A percentile compares a stretch with the other conserved stretches of the same genome.
These are phyloP conservation scores for Mactra quadrangularis DNA, from an alignment of 1,140 invertebrate species.

Conservation along the genomic window DNA sequence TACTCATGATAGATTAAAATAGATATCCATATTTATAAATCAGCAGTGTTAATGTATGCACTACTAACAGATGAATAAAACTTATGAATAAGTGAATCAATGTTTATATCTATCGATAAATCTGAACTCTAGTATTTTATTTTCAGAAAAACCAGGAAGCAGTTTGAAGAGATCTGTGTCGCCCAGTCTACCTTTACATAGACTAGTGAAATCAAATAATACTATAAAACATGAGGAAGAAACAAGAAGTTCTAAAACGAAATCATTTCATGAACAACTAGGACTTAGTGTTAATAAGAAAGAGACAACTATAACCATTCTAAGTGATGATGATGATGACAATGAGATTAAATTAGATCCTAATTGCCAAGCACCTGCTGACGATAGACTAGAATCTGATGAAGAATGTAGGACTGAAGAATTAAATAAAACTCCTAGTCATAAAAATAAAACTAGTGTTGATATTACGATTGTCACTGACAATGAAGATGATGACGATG, in stretches of 20 bases:
- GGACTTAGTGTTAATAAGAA: not conserved
- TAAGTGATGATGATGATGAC: slow-evolving; percentile 46
- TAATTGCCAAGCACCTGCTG: not conserved
- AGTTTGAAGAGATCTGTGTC: not conserved
- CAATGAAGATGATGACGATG: slow-evolving; percentile 2
- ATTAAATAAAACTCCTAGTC: not conserved
- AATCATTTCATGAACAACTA: slow-evolving; percentile 3
- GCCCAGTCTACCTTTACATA: not conserved
- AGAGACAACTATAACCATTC: not conserved
- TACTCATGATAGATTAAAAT: too few species aligned
- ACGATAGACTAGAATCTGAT: not conserved
- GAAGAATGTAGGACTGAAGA: not conserved
- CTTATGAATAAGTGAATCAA: too few species aligned
- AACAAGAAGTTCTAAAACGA: not conserved
- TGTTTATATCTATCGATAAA: too few species aligned
- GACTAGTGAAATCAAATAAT: not conserved
- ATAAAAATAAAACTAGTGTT: not conserved
- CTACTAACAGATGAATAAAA: too few species aligned
- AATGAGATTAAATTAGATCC: slow-evolving; percentile 1
- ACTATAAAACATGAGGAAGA: not conserved
- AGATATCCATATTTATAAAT: too few species aligned
- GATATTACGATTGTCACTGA: slow-evolving; percentile 9
- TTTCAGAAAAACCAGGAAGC: slow-evolving; percentile 48
- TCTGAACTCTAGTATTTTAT: too few species aligned
- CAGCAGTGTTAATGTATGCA: too few species aligned